Evolutionary conservation across 1,140 invertebrate species (phyloP).

Genomic region (Helicorthomorpha holstii): DNA sequence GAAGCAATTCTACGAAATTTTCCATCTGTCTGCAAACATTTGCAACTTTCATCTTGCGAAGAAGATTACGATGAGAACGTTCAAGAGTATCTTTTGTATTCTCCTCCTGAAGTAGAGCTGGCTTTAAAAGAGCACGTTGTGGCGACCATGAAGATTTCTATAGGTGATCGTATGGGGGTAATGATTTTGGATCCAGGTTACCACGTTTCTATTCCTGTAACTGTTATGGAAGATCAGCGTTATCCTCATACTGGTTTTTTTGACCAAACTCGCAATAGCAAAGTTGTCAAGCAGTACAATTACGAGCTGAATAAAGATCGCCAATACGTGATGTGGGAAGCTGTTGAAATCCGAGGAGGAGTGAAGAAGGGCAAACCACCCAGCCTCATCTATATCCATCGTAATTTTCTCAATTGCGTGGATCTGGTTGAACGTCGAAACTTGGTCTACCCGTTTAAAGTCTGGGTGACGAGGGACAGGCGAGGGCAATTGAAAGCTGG

Average conservation of each 20-base stretch:
- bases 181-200: constrained; percentile 76
- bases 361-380: constrained; percentile 10
- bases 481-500: constrained; percentile 64
- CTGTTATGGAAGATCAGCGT: constrained; percentile 62
- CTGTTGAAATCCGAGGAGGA: constrained; percentile 29
- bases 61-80: constrained; percentile 35
- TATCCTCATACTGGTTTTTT: constrained; percentile 83
- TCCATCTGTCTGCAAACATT: constrained; percentile 42
- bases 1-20: constrained; percentile 37
- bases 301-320: constrained; percentile 47
- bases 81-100: constrained; percentile 12
- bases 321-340: constrained; percentile 65
- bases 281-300: constrained; percentile 59
- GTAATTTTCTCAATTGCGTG: constrained; percentile 59
- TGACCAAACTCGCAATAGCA: constrained; percentile 50
- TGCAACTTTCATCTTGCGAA: constrained; percentile 69
- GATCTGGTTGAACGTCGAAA: constrained; percentile 75
- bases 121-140: constrained; percentile 75
- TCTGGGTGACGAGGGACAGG: constrained; percentile 54
- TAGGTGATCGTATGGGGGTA: constrained; percentile 50
- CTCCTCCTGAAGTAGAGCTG: constrained; percentile 18
- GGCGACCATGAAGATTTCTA: constrained; percentile 52
- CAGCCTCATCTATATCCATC: constrained; percentile 55
- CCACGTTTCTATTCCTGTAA: constrained; percentile 64
- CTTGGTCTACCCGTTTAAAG: constrained; percentile 70